These are phyloP conservation scores for Drosophila azteca DNA, from an alignment of 1,140 invertebrate species.

Conservation along the genomic window DNA sequence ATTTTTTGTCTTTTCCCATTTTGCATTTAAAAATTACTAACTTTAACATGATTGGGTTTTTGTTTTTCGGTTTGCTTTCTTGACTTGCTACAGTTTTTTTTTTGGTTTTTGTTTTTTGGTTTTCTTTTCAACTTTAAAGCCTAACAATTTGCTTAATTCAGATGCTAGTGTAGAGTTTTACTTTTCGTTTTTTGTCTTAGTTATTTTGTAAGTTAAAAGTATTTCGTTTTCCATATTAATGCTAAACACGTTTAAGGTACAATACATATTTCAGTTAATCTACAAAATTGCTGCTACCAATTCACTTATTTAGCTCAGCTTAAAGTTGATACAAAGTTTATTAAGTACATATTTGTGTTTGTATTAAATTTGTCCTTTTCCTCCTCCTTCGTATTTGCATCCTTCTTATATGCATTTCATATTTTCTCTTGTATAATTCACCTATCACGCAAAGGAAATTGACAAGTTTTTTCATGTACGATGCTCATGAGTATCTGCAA, in stretches of 20 bases:
- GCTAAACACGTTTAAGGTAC: constrained; percentile 79
- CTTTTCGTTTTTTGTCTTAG: constrained; percentile 8
- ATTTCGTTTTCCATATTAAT: constrained; percentile 74
- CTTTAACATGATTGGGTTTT: constrained; percentile 57
- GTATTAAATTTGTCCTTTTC: constrained; percentile 36
- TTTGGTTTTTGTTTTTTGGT: constrained; percentile 14
- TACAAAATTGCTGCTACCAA: constrained; percentile 79
- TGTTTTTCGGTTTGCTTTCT: constrained; percentile 14
- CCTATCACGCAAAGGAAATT: constrained; percentile 84
- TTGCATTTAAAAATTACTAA: constrained; percentile 71
- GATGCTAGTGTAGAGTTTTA: constrained; percentile 56
- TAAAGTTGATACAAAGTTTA: constrained; percentile 80
- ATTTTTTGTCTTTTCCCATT: no score
- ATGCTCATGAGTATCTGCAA: constrained; percentile 83
- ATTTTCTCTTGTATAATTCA: constrained; percentile 75
- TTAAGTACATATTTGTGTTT: constrained; percentile 63
- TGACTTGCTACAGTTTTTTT: constrained; percentile 31
- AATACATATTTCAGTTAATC: constrained; percentile 79
- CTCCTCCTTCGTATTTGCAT: constrained; percentile 35
- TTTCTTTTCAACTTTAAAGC: constrained; percentile 70
- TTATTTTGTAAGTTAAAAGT: constrained; percentile 58
- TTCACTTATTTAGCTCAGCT: constrained; percentile 77
- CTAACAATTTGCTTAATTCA: constrained; percentile 72
- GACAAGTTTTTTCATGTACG: constrained; percentile 84
- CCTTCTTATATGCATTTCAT: constrained; percentile 35